Base-by-base conservation (phyloP, 2,113 vertebrate genomes). In the Aegithalos caudatus region DNA sequence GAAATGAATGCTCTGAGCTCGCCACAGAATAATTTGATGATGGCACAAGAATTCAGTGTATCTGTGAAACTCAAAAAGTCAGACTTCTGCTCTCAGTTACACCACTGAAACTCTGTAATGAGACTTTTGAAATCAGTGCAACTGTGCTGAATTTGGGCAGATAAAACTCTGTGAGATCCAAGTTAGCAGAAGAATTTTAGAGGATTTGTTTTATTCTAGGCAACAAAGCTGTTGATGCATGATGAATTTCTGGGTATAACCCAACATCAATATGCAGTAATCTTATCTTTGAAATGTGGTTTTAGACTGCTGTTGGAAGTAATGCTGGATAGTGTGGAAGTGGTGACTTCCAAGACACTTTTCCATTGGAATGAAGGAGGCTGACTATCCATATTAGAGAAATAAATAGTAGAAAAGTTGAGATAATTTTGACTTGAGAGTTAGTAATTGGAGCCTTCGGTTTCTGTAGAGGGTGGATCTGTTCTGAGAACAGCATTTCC, bases 71-170 rank as follows among this genome's bases (percentile, higher is more conserved):
- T 69, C 56, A 33, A 61, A 78, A 50, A 47, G 58, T 86, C 67
- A 50, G 35, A 76, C 56, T 71, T 91, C 47, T 94, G 87, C 92
- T 96, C 94, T 95, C 91, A 71, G 70, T 91, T 96, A 79, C 81
- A 79, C 70, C 64, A 66, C 28, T 84, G 89, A 87, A 80, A 69
- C 15, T 28, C 57, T 72, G 10, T 54, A 73, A 38, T 60, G 78
- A 31, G 9, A 6, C 53, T 79, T 51, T 11, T 77, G n/a, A 90
- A 95, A 72, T 70, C 28, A 61, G 9, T 40, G 27, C 20, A 65
- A 3, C 23, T 79, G 1, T 51, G 31, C 23, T 83, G 45, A 85
- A 48, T 72, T 85, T 54, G n/a, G 12, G n/a, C 31, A 70, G 47
- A 25, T 81, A 35, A 66, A 73, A 7, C 29, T 85, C 19, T 88